Conservation (phyloP, 92 coral and sea anemone genomes). For the Phenganax marumi region DNA sequence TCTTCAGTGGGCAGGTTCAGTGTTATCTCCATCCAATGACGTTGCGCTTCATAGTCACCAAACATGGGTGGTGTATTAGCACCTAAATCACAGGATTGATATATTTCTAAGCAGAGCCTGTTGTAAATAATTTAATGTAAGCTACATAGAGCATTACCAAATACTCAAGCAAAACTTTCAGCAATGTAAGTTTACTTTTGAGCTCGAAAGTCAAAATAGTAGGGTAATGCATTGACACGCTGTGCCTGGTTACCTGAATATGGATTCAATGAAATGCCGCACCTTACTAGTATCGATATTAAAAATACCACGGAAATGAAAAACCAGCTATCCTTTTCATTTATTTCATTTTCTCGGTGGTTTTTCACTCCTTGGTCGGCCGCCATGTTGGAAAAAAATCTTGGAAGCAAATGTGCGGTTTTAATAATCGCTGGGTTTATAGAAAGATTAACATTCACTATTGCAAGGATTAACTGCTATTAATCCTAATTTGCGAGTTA, state of each 20-base stretch:
- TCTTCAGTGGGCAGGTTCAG: conserved; percentile 77
- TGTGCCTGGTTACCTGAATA: conserved; percentile 66
- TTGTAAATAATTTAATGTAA: not conserved
- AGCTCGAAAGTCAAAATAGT: too few relatives aligned
- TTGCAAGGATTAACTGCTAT: not conserved
- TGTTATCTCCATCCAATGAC: conserved; percentile 99
- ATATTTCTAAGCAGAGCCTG: not conserved
- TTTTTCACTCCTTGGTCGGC: conserved; percentile 46
- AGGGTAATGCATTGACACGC: too few relatives aligned
- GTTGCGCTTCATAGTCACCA: conserved; percentile 98
- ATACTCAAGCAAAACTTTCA: not conserved
- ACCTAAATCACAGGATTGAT: conserved; percentile 46
- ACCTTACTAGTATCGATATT: conserved; percentile 68
- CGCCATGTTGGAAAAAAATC: conserved; percentile 60
- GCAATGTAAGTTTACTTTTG: too few relatives aligned
- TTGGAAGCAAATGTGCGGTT: too few relatives aligned
- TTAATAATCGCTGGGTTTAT: too few relatives aligned
- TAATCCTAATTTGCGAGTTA: conserved; percentile 29
- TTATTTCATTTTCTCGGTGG: not conserved
- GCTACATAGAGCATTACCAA: not conserved
- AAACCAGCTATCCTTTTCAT: conserved; percentile 46
- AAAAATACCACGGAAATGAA: conserved; percentile 66
- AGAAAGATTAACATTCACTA: too few relatives aligned
- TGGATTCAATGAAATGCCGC: conserved; percentile 86
- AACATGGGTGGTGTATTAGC: conserved; percentile 87